Evolutionary conservation across 2,888 invertebrate species (phyloP), one percentile per base, ranked within the genome.

Genomic region (Geotrupes spiniger): DNA sequence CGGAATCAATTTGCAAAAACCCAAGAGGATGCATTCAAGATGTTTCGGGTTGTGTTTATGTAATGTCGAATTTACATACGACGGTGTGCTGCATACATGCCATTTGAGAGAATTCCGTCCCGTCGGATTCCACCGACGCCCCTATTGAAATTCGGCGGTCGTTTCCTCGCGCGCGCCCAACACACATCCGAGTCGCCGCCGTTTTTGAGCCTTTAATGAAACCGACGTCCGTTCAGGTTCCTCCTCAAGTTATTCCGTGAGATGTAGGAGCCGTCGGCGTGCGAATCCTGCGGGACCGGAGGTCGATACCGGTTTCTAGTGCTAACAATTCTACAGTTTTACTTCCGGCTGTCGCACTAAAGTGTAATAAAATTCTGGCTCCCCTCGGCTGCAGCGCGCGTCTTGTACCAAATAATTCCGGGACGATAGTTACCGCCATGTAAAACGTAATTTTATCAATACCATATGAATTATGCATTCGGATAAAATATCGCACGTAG

Each of bases 311-410:
- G 67, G 69, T 72, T 71, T 65, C 66, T 66, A 65, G 64, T 66
- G 70, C 72, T 71, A 73, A 73, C 72, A 74, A 74, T 73, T 74
- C 72, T 68, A 68, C 71, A 73, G 71, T 71, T 74, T 72, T 73
- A 73, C 70, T 73, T 68, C 66, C 63, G 56, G 63, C 72, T 72
- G 72, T 73, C 72, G 68, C 66, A 71, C 67, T 71, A 71, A 72
- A 71, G 64, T 70, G 70, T 71, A 70, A 73, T 74, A 73, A 74
- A 73, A 72, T 71, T 71, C 70, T 64, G 64, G 63, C 64, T 58
- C 53, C 51, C 53, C 53, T 47, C 46, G 44, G 46, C 46, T 51
- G 46, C 51, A 42, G 50, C 47, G 50, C 52, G 49, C 52, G 46
- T 42, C 51, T 51, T 42, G 15, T 25, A 33, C 8, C 12, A 14